Percentiles rank a stretch among this genome's conserved stretches.
phyloP scores from a whole-genome alignment of 2,113 vertebrate species.

The Platanista minor region DNA sequence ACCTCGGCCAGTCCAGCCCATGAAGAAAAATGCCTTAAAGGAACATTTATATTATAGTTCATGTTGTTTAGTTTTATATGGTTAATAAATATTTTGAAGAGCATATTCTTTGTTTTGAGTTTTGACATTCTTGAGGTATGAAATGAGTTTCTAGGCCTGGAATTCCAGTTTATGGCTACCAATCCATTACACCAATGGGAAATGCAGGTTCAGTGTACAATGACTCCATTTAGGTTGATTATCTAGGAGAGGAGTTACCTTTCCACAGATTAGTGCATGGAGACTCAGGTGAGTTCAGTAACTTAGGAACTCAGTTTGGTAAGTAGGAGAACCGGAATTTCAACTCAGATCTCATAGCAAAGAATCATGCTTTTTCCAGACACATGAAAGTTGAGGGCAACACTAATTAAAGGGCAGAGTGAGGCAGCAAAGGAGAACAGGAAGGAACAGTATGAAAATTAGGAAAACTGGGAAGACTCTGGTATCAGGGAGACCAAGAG shows the following conservation, averaged over 20 bases:
- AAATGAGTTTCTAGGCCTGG: not conserved
- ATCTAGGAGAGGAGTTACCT: not conserved
- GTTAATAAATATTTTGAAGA: constrained; percentile 64
- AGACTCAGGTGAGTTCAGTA: not conserved
- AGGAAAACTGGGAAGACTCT: not conserved
- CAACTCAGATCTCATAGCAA: not conserved
- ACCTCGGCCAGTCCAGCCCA: not conserved
- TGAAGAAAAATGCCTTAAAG: constrained; percentile 55
- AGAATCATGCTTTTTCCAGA: not conserved
- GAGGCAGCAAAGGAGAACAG: not conserved
- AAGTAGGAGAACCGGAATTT: not conserved
- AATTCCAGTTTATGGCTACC: not conserved
- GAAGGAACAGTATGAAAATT: not conserved
- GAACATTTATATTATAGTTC: constrained; percentile 44
- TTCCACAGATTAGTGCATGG: not conserved
- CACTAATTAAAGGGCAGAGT: not conserved
- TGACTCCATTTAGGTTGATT: not conserved
- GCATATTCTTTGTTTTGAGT: constrained; percentile 13
- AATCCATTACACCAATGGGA: not conserved
- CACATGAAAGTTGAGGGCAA: not conserved
- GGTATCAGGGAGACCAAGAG: not conserved
- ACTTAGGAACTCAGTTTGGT: not conserved
- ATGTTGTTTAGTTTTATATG: constrained; percentile 37
- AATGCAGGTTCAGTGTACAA: not conserved
- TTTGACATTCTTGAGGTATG: constrained; percentile 32